phyloP scores from a whole-genome alignment of 2,888 invertebrate genomes.

The Sinotaia quadrata region DNA sequence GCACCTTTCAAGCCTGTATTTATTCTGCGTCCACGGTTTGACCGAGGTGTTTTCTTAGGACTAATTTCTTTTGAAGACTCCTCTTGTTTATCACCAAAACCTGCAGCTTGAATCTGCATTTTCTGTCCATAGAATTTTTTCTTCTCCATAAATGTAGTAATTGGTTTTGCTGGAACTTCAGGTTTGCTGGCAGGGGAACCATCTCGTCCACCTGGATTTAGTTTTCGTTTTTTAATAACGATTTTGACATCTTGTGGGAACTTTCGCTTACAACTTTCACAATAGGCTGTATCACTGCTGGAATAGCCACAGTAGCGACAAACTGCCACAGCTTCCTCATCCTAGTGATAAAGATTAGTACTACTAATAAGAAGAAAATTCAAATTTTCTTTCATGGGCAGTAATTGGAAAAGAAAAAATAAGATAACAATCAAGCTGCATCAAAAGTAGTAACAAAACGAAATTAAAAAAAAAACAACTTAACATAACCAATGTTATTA shows the following conservation, averaged over 20 bases:
- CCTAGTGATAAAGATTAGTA: conserved; percentile 24
- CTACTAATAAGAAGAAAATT: too few relatives aligned
- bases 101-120: conserved; percentile 36
- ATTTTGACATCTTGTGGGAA: conserved; percentile 5
- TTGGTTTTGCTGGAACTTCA: conserved; percentile 10
- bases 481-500: too few relatives aligned
- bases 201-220: neutral
- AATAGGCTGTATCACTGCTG: conserved; percentile 84
- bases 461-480: too few relatives aligned
- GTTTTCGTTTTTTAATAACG: conserved; percentile 10
- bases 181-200: neutral
- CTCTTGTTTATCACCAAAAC: neutral
- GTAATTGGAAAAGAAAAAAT: too few relatives aligned
- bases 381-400: too few relatives aligned
- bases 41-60: neutral
- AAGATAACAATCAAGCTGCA: too few relatives aligned
- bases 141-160: conserved; percentile 36
- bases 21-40: neutral
- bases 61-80: neutral
- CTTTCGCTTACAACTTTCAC: conserved; percentile 77
- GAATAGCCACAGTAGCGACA: conserved; percentile 87
- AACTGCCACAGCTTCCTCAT: conserved; percentile 70
- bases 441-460: too few relatives aligned
- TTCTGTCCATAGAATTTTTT: conserved; percentile 47
- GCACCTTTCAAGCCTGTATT: too few relatives aligned